Evolutionary conservation across 2,113 vertebrate species (phyloP).

Genomic region (Platichthys stellatus): DNA sequence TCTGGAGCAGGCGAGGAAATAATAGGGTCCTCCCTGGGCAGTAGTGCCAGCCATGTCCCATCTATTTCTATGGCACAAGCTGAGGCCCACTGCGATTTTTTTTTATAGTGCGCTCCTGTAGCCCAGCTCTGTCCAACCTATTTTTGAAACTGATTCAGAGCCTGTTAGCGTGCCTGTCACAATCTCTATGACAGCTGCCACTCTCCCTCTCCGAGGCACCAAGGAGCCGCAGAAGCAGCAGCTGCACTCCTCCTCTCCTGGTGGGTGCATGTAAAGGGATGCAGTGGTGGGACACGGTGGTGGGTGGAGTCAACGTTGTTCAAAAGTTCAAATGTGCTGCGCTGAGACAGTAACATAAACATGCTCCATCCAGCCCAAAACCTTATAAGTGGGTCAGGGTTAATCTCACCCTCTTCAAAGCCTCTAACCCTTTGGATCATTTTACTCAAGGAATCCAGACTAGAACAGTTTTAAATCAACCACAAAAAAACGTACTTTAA

Average conservation of each 20-base stretch:
- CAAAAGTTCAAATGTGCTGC: too few species aligned
- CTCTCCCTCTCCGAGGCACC: background rate
- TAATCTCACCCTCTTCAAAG: too few species aligned
- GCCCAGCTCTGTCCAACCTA: constrained; percentile 1
- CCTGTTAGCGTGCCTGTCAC: constrained; percentile 15
- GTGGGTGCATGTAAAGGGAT: background rate
- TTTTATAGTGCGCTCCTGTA: constrained; percentile 1
- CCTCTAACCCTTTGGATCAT: too few species aligned
- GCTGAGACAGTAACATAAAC: too few species aligned
- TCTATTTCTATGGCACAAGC: constrained; percentile 60
- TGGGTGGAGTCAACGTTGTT: too few species aligned
- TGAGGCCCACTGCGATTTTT: constrained; percentile 43
- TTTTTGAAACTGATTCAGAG: constrained; percentile 26
- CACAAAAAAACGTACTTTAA: too few species aligned
- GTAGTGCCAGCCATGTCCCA: constrained; percentile 44
- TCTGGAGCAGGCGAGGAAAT: constrained; percentile 65
- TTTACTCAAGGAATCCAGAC: too few species aligned
- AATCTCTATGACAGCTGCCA: constrained; percentile 25
- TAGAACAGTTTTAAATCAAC: too few species aligned
- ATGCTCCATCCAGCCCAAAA: too few species aligned
- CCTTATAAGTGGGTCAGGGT: too few species aligned
- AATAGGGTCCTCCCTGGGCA: constrained; percentile 72
- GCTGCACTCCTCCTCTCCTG: background rate
- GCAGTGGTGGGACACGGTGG: too few species aligned
- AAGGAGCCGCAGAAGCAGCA: background rate